Conservation (phyloP, 1,140 invertebrate species). For the Tribolium madens region DNA sequence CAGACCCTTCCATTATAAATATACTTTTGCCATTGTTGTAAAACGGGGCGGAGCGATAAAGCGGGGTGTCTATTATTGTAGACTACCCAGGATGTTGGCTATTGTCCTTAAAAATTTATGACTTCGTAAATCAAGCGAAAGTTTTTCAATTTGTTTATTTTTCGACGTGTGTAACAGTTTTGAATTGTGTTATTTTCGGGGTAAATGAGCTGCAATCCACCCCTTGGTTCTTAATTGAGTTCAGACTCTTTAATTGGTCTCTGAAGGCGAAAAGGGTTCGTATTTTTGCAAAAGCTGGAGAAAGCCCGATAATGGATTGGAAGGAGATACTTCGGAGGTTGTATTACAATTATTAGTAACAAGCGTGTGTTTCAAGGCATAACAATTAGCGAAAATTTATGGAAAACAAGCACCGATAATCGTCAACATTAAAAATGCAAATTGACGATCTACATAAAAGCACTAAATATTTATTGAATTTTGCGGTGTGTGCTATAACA, state of each 20-base stretch:
- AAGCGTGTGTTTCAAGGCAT: slow-evolving; percentile 22
- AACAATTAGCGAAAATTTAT: slow-evolving; percentile 40
- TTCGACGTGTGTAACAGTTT: background rate
- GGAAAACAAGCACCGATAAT: slow-evolving; percentile 41
- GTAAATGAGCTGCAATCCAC: background rate
- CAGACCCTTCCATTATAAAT: background rate
- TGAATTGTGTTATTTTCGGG: background rate
- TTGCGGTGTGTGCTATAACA: slow-evolving; percentile 35
- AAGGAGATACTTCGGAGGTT: slow-evolving; percentile 8
- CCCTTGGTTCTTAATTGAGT: background rate
- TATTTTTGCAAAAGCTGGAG: slow-evolving; percentile 7
- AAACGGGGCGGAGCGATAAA: background rate
- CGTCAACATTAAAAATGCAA: slow-evolving; percentile 43
- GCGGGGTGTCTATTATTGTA: background rate
- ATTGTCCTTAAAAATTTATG: background rate
- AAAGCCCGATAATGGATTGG: slow-evolving; percentile 22
- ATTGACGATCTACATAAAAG: slow-evolving; percentile 43
- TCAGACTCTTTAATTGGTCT: slow-evolving; percentile 22
- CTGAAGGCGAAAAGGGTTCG: slow-evolving; percentile 9
- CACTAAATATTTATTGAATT: slow-evolving; percentile 46
- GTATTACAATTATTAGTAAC: slow-evolving; percentile 22
- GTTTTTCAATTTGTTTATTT: background rate
- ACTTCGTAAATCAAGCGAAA: background rate
- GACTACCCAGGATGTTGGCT: background rate
- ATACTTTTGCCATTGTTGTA: background rate